Evolutionary conservation across 2,888 invertebrate genomes (phyloP).

Genomic region (Apamea crenata): DNA sequence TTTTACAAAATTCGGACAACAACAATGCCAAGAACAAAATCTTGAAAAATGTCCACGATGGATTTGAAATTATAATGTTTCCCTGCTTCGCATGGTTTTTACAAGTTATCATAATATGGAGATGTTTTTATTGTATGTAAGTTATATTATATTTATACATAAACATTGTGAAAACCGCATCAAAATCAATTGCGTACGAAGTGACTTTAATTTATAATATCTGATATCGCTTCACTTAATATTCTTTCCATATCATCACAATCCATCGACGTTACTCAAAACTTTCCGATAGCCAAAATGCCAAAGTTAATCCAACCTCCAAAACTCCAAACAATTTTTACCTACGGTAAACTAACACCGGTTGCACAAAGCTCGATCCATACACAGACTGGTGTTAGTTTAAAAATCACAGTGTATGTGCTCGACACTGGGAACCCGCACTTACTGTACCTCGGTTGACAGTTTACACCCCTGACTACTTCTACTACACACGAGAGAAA

Average conservation of each 20-base stretch:
- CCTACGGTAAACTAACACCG: conserved; percentile 9
- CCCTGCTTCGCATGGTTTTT: no score
- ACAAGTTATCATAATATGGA: no score
- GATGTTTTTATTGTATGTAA: no score
- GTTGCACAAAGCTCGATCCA: conserved; percentile 2
- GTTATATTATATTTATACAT: no score
- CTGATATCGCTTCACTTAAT: no score
- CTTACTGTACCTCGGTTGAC: conserved; percentile 14
- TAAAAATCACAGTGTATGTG: conserved; percentile 33
- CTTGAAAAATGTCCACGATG: no score
- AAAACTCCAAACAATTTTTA: conserved; percentile 6
- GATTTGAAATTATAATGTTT: no score
- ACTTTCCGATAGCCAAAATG: neutral
- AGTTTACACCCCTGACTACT: conserved; percentile 13
- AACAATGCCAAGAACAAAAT: no score
- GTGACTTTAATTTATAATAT: no score
- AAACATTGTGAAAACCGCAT: no score
- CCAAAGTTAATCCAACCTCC: neutral
- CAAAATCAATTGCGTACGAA: no score
- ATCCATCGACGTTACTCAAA: neutral
- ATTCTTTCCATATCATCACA: neutral
- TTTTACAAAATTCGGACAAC: no score
- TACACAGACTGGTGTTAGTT: conserved; percentile 20
- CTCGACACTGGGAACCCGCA: neutral
- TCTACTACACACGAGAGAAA: neutral